These are phyloP conservation scores for Lathronympha strigana DNA, from an alignment of 2,888 invertebrate genomes.

Conservation along the genomic window DNA sequence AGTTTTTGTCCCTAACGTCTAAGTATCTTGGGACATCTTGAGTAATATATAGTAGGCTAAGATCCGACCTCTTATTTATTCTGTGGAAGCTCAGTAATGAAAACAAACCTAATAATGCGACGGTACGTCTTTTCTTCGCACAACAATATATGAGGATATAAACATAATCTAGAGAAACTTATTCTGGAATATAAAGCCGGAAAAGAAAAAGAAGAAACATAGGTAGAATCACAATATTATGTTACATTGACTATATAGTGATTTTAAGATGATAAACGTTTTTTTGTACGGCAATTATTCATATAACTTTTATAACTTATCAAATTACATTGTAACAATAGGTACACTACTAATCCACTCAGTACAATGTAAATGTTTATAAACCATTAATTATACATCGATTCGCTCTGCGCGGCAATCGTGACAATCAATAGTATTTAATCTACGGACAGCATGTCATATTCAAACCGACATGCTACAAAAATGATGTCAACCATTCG, in stretches of 20 bases:
- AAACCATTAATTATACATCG: constrained; percentile 11
- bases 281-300: no score
- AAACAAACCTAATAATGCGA: constrained; percentile 36
- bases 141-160: constrained; percentile 34
- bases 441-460: constrained; percentile 21
- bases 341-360: neutral
- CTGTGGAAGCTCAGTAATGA: constrained; percentile 33
- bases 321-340: neutral
- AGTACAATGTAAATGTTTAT: constrained; percentile 7
- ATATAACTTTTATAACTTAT: neutral
- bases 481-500: constrained; percentile 39
- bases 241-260: no score
- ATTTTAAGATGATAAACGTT: no score
- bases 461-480: constrained; percentile 37
- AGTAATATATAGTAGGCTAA: constrained; percentile 5
- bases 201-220: neutral
- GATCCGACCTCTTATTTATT: constrained; percentile 28
- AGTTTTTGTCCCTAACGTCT: neutral
- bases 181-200: constrained; percentile 6
- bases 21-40: neutral
- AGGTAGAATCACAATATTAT: no score
- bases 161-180: constrained; percentile 10
- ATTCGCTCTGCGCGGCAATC: constrained; percentile 17
- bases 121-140: constrained; percentile 23
- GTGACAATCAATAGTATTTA: constrained; percentile 26